phyloP scores from a whole-genome alignment of 2,888 invertebrate species.

The Petrophora chlorosata region DNA sequence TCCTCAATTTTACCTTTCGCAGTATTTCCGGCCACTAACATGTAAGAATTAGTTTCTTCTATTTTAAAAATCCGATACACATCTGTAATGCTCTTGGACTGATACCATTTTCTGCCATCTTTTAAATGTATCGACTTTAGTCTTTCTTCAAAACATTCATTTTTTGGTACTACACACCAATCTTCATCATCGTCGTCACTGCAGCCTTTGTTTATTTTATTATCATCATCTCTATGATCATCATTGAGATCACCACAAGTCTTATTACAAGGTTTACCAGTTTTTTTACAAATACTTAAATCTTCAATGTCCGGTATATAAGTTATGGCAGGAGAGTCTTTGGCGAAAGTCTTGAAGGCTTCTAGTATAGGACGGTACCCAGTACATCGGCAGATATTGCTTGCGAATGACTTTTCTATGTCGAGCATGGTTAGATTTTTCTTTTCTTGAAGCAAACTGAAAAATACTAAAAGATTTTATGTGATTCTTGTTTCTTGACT shows the following conservation, averaged over 20 bases:
- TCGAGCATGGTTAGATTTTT: conserved; percentile 83
- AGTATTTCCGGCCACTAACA: conserved; percentile 88
- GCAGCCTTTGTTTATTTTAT: too few species aligned
- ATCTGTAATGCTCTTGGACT: conserved; percentile 73
- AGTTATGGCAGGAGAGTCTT: conserved; percentile 57
- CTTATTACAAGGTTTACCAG: conserved; percentile 21
- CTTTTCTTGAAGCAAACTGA: conserved; percentile 50
- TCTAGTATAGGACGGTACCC: conserved; percentile 90
- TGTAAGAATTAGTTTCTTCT: conserved; percentile 74
- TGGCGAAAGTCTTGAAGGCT: conserved; percentile 88
- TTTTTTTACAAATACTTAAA: conserved; percentile 43
- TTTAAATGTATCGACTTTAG: conserved; percentile 58
- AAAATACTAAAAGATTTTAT: too few species aligned
- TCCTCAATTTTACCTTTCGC: conserved; percentile 85
- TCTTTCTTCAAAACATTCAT: conserved; percentile 40
- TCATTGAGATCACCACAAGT: conserved; percentile 32
- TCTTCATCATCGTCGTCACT: too few species aligned
- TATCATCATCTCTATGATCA: too few species aligned
- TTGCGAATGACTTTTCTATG: conserved; percentile 88
- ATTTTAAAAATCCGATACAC: conserved; percentile 78
- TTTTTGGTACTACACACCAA: conserved; percentile 50
- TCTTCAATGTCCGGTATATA: conserved; percentile 66
- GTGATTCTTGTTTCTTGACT: too few species aligned
- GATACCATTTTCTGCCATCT: conserved; percentile 76
- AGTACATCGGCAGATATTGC: conserved; percentile 90